A percentile compares a stretch with the other conserved stretches of the same genome.
Evolutionary conservation across 2,797 vertebrate species (phyloP).

Genomic region (Cirrhinus molitorella): DNA sequence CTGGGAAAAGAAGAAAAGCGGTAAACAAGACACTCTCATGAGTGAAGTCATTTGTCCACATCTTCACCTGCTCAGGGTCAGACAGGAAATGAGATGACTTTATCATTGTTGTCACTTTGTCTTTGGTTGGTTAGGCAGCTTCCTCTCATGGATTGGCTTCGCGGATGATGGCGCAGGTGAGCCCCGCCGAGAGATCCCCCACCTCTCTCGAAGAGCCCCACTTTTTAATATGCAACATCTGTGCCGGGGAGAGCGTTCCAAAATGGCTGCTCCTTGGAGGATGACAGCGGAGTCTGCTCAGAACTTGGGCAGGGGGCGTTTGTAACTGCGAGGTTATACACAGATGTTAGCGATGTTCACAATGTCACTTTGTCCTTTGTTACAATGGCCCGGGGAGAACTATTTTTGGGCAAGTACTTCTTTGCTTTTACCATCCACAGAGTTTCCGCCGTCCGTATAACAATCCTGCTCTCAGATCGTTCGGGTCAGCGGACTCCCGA

Average conservation of each 20-base stretch:
- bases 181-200: conserved; percentile 76
- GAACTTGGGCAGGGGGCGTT: conserved; percentile 81
- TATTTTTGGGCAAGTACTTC: conserved; percentile 79
- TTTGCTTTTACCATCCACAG: conserved; percentile 71
- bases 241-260: conserved; percentile 84
- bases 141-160: conserved; percentile 82
- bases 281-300: conserved; percentile 83
- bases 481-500: conserved; percentile 65
- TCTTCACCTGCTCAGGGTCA: conserved; percentile 73
- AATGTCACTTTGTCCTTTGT: conserved; percentile 87
- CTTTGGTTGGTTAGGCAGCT: conserved; percentile 83
- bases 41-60: conserved; percentile 75
- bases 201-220: conserved; percentile 79
- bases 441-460: conserved; percentile 72
- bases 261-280: conserved; percentile 88
- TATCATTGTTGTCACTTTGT: conserved; percentile 87
- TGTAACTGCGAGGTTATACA: conserved; percentile 82
- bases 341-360: conserved; percentile 84
- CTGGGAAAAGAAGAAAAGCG: conserved; percentile 49
- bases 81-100: conserved; percentile 81
- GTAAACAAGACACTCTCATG: conserved; percentile 72
- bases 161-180: conserved; percentile 88
- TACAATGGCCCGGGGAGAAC: conserved; percentile 77
- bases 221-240: conserved; percentile 90
- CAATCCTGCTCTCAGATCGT: conserved; percentile 65